phyloP scores from a whole-genome alignment of 2,888 invertebrate genomes.

The Empis stercorea region DNA sequence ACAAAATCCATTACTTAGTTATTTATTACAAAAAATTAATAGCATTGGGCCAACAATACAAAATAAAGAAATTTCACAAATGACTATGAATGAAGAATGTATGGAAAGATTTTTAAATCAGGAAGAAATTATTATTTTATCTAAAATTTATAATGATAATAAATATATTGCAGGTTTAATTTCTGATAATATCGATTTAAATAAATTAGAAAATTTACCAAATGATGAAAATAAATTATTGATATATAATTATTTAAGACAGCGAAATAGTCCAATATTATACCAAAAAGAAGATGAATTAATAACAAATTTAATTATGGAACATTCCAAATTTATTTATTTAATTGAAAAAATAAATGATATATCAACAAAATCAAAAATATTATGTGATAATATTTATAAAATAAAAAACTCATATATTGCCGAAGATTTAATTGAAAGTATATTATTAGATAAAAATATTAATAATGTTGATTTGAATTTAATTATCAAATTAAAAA shows the following conservation, averaged over 20 bases:
- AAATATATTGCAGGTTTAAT: conserved; percentile 22
- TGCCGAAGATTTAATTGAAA: conserved; percentile 31
- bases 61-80: conserved; percentile 1
- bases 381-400: conserved; percentile 27
- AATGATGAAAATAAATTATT: neutral
- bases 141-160: conserved; percentile 21
- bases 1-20: conserved; percentile 27
- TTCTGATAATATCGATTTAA: conserved; percentile 21
- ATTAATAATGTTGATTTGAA: conserved; percentile 29
- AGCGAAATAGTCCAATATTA: too few relatives aligned
- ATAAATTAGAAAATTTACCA: conserved; percentile 14
- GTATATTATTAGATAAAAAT: conserved; percentile 39
- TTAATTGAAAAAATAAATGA: conserved; percentile 22
- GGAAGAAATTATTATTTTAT: conserved; percentile 18
- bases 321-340: conserved; percentile 16
- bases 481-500: conserved; percentile 34
- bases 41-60: conserved; percentile 1
- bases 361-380: conserved; percentile 21
- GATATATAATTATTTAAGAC: too few relatives aligned
- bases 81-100: conserved; percentile 17
- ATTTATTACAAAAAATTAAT: conserved; percentile 24
- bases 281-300: too few relatives aligned
- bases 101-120: conserved; percentile 20
- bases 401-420: conserved; percentile 27
- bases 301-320: too few relatives aligned